Base-by-base conservation (phyloP, 2,888 invertebrate species). In the Amphimallon solstitiale region DNA sequence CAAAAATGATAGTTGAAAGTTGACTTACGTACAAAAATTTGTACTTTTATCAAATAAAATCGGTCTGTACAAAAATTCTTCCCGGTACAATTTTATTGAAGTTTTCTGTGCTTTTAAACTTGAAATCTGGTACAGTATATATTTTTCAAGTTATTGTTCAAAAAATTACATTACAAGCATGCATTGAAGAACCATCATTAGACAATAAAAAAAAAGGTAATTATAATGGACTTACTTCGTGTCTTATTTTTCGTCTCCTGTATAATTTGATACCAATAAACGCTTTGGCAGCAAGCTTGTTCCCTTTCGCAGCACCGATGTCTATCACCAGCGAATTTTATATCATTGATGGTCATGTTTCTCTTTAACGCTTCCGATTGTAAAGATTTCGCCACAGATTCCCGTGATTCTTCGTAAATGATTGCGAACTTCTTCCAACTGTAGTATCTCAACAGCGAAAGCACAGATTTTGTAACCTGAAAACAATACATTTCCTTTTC, bases 341-440 rank as follows among this genome's bases (percentile, higher is more conserved):
- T 88, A 76, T 91, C 92, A 80, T 94, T 95, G 69, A 96, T 89
- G 46, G 92, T 93, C 87, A 96, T 92, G 79, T 94, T 93, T 77
- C 88, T 86, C 72, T 86, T 85, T 73, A 85, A 84, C 0, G 95
- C 94, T 79, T 93, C 90, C 71, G 90, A 87, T 79, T 90, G 88
- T 67, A 97, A 84, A 1, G 92, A 92, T 72, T 90, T 84, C 0
- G 95, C 95, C 17, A 97, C 95, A 1, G 90, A 92, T 74, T 88
- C 85, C 91, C 92, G 94, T 2, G 88, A 85, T 76, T 91, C 90
- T 79, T 95, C 94, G 76, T 92, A 90, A 49, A 96, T 86, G 68
- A 98, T 92, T 17, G 95, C 92, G 84, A 97, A 97, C 81, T 95
- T 95, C 74, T 90, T 89, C 98, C 98, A 98, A 76, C 92, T 89